These are phyloP conservation scores for Phymatocera aterrima DNA, from an alignment of 2,888 invertebrate genomes.

Conservation along the genomic window DNA sequence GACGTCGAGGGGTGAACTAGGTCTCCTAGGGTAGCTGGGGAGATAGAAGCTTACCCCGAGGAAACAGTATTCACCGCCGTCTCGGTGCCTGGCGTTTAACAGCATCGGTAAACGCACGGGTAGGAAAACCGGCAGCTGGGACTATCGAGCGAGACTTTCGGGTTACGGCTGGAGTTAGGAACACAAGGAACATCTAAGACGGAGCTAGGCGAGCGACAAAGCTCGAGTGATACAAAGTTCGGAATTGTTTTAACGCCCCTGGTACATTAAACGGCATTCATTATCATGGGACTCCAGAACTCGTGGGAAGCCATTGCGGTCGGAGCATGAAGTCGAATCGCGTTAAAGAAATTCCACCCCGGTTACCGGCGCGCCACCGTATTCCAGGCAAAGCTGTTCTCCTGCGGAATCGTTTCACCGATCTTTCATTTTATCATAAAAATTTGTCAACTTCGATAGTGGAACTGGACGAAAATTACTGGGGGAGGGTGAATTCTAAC, in stretches of 20 bases:
- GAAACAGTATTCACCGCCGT: not conserved
- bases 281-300: conserved; percentile 1
- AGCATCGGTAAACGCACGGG: too few relatives aligned
- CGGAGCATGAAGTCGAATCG: not conserved
- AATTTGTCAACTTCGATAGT: not conserved
- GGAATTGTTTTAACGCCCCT: conserved; percentile 5
- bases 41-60: conserved; percentile 37
- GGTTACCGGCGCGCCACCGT: too few relatives aligned
- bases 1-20: not conserved
- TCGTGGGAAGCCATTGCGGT: conserved; percentile 14
- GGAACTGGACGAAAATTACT: not conserved
- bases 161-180: not conserved
- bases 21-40: not conserved
- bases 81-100: conserved; percentile 12
- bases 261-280: conserved; percentile 22
- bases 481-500: conserved; percentile 13
- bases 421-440: not conserved
- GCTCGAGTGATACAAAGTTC: conserved; percentile 25
- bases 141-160: not conserved
- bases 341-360: not conserved
- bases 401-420: not conserved
- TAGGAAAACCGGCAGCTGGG: not conserved
- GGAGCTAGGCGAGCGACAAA: conserved; percentile 11
- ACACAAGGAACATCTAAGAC: not conserved
- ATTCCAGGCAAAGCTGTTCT: too few relatives aligned